Evolutionary conservation across 1,140 invertebrate genomes (phyloP).

Genomic region (Lanistes nyassanus): DNA sequence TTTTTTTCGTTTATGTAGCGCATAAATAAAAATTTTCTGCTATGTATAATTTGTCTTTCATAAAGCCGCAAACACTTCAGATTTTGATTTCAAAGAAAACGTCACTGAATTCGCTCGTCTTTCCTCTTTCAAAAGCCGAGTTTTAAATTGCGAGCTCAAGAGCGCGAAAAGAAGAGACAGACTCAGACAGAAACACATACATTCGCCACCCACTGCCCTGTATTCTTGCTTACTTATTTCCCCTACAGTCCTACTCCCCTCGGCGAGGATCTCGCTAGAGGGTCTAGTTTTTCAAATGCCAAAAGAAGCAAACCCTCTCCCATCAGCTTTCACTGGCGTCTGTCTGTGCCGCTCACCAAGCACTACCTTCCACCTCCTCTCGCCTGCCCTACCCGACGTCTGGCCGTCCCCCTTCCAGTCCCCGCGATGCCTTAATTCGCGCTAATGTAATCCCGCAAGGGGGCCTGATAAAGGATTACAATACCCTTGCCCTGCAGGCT

Average conservation of each 20-base stretch:
- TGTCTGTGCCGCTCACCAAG: background rate
- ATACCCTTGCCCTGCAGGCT: constrained; percentile 29
- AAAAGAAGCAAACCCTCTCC: background rate
- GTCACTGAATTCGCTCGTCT: too few species aligned
- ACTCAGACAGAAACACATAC: background rate
- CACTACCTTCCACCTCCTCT: background rate
- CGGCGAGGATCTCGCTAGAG: too few species aligned
- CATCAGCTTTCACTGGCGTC: background rate
- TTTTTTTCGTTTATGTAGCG: too few species aligned
- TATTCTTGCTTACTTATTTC: background rate
- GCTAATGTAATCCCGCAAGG: constrained; percentile 31
- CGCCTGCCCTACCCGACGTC: background rate
- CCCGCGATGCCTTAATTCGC: constrained; percentile 20
- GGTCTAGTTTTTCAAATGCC: too few species aligned
- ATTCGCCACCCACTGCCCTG: background rate
- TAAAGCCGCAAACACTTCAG: too few species aligned
- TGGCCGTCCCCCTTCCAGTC: background rate
- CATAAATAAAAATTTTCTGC: too few species aligned
- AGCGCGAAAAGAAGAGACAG: constrained; percentile 7
- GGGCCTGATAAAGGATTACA: constrained; percentile 27
- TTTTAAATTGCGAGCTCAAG: too few species aligned
- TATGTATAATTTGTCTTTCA: too few species aligned
- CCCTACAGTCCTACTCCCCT: background rate
- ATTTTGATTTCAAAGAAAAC: too few species aligned
- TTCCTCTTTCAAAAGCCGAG: too few species aligned